These are phyloP conservation scores for Gyps fulvus DNA, from an alignment of 2,113 vertebrate species.

Conservation along the genomic window DNA sequence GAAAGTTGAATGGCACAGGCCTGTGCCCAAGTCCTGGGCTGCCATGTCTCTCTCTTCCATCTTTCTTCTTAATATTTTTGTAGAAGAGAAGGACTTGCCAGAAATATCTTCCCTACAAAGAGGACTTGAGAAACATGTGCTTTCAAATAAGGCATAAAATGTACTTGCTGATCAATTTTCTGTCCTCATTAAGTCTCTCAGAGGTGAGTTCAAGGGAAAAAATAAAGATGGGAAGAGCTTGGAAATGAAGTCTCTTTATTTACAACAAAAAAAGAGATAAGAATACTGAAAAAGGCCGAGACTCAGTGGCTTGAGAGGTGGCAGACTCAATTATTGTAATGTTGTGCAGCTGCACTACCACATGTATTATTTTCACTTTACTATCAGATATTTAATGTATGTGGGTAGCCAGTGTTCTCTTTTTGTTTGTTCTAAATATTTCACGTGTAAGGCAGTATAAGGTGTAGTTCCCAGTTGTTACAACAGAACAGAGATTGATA, in stretches of 20 bases:
- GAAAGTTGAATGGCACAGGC: background rate
- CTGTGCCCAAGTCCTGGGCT: background rate
- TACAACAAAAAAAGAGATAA: background rate
- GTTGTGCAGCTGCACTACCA: background rate
- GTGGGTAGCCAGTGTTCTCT: background rate
- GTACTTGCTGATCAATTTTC: constrained; percentile 10
- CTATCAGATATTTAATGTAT: background rate
- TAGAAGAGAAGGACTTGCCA: background rate
- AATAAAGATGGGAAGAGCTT: background rate
- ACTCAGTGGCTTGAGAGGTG: background rate
- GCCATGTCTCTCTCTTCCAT: background rate
- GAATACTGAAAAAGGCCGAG: background rate
- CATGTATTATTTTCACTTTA: constrained; percentile 1
- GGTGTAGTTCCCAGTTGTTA: background rate
- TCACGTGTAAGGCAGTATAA: background rate
- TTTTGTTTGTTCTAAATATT: constrained; percentile 16
- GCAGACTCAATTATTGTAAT: background rate
- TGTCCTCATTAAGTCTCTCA: constrained; percentile 46
- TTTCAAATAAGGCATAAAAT: constrained; percentile 31
- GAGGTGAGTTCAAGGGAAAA: constrained; percentile 20
- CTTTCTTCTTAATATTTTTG: background rate
- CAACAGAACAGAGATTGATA: background rate
- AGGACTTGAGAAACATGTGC: background rate
- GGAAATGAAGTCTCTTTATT: background rate
- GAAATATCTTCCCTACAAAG: background rate